phyloP scores from a whole-genome alignment of 37 sponge, comb jelly and placozoan species.

The Diacarnus erythraeanus region DNA sequence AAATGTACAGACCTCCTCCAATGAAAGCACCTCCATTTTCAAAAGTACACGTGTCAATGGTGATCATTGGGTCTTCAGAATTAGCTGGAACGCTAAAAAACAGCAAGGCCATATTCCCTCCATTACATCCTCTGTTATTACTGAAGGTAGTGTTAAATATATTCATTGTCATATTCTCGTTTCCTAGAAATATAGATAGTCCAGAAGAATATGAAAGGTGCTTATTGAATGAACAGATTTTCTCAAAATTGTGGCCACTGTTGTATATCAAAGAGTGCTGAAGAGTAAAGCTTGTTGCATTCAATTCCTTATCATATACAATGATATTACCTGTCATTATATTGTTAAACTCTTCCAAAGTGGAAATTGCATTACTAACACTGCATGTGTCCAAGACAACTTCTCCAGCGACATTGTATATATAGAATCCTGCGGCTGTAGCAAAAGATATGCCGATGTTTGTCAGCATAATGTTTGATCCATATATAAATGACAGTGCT shows the following conservation, averaged over 20 bases:
- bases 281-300: background rate
- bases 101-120: background rate
- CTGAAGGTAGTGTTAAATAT: background rate
- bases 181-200: background rate
- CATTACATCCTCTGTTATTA: background rate
- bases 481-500: background rate
- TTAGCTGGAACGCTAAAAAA: background rate
- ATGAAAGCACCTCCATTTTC: background rate
- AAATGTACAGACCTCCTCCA: background rate
- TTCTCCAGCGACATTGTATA: background rate
- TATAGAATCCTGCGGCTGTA: background rate
- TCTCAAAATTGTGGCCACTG: background rate
- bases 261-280: background rate
- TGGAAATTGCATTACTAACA: background rate
- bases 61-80: background rate
- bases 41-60: background rate
- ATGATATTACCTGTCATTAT: background rate
- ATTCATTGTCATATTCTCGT: background rate
- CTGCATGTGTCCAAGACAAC: background rate
- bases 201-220: background rate
- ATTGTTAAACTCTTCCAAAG: background rate
- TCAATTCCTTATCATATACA: background rate
- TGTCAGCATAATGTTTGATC: background rate
- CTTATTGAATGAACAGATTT: background rate
- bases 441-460: background rate